phyloP scores from a whole-genome alignment of 2,113 vertebrate genomes.

The Chitala chitala region DNA sequence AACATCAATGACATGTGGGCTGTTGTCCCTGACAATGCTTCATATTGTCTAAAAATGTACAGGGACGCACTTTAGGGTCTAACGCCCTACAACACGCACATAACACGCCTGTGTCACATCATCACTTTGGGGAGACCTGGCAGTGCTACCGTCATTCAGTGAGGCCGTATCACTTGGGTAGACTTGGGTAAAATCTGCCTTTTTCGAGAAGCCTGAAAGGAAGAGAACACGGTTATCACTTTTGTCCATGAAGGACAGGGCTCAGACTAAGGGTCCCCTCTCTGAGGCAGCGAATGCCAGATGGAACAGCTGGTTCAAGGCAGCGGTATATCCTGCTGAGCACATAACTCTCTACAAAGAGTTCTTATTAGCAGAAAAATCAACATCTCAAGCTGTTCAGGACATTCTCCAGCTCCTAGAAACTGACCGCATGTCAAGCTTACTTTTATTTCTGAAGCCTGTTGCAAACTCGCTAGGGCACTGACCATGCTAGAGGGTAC shows the following conservation, averaged over 20 bases:
- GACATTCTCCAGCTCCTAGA: conserved; percentile 21
- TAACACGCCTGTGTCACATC: conserved; percentile 9
- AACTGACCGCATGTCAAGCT: conserved; percentile 13
- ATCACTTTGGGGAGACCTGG: conserved; percentile 25
- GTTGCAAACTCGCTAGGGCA: conserved; percentile 22
- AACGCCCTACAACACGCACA: conserved; percentile 13
- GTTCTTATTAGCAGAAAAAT: conserved; percentile 3
- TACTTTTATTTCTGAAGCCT: conserved; percentile 22
- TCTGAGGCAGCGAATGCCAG: conserved; percentile 8
- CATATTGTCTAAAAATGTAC: conserved; percentile 25
- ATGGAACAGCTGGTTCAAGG: conserved; percentile 16
- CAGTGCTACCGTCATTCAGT: conserved; percentile 24
- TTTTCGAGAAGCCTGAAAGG: conserved; percentile 18
- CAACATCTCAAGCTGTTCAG: conserved; percentile 10
- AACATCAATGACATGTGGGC: conserved; percentile 10
- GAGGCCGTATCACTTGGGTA: conserved; percentile 18
- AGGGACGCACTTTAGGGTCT: conserved; percentile 22
- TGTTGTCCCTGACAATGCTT: conserved; percentile 21
- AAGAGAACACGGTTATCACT: conserved; percentile 1
- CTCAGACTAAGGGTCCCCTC: conserved; percentile 5
- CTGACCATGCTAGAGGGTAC: conserved; percentile 25
- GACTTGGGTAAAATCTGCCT: conserved; percentile 17
- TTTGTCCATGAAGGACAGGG: conserved; percentile 8
- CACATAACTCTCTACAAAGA: conserved; percentile 4
- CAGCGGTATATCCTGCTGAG: background rate